These are phyloP conservation scores for Hydractinia echinata DNA, from an alignment of 30 jellyfish, hydroid and myxozoan species.

Conservation along the genomic window DNA sequence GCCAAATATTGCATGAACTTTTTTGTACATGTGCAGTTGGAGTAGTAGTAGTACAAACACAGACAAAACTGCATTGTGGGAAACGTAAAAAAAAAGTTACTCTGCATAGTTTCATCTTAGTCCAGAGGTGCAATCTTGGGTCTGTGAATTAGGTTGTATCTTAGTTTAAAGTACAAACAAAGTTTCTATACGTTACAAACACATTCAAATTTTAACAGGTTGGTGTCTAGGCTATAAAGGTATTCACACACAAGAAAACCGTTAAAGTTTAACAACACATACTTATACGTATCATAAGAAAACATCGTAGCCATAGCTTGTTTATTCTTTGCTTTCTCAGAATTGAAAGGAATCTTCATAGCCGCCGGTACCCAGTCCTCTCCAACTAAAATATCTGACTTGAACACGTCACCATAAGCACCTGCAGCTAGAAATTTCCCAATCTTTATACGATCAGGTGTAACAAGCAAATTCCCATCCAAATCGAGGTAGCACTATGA, in stretches of 20 bases:
- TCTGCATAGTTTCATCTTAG: too few relatives aligned
- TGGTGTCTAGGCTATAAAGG: too few relatives aligned
- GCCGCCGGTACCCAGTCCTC: constrained; percentile 16
- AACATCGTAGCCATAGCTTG: constrained; percentile 25
- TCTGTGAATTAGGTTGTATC: too few relatives aligned
- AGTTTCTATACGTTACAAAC: not conserved
- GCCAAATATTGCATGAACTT: not conserved
- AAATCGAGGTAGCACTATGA: constrained; percentile 60
- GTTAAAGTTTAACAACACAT: not conserved
- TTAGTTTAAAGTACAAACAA: too few relatives aligned
- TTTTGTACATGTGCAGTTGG: not conserved
- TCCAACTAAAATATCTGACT: constrained; percentile 35
- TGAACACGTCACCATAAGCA: constrained; percentile 81
- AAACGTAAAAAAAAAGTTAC: too few relatives aligned
- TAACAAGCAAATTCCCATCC: constrained; percentile 45
- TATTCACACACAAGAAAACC: too few relatives aligned
- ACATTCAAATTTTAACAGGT: not conserved
- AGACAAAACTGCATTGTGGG: too few relatives aligned
- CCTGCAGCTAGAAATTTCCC: constrained; percentile 84
- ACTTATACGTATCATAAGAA: constrained; percentile 23
- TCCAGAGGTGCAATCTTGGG: too few relatives aligned
- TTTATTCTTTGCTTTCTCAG: constrained; percentile 17
- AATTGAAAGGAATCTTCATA: constrained; percentile 28
- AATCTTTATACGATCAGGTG: constrained; percentile 33
- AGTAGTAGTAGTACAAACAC: too few relatives aligned